Evolutionary conservation across 2,113 vertebrate genomes (phyloP).

Genomic region (Triplophysa siluroides): DNA sequence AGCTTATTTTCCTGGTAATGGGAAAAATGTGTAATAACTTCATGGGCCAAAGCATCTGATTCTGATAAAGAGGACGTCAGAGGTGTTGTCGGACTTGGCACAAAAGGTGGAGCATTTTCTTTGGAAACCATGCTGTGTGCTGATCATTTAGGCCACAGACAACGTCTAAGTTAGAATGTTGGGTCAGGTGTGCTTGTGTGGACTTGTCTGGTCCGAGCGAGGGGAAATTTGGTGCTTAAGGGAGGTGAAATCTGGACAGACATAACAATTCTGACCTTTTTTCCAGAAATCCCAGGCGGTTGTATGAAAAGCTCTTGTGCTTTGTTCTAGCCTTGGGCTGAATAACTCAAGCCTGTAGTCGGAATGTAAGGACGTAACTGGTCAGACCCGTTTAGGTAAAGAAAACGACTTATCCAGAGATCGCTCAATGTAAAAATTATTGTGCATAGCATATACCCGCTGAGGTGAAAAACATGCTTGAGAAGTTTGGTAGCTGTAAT

Average conservation of each 20-base stretch:
- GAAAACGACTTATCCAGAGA: background rate
- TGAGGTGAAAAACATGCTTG: background rate
- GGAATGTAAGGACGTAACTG: conserved; percentile 36
- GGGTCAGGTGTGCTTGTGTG: conserved; percentile 17
- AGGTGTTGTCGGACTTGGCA: too few relatives aligned
- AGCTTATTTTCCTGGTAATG: too few relatives aligned
- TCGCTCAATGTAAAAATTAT: background rate
- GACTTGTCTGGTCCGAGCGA: background rate
- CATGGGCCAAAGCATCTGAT: too few relatives aligned
- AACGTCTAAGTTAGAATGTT: background rate
- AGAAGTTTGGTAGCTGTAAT: background rate
- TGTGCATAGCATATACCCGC: background rate
- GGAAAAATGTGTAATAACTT: too few relatives aligned
- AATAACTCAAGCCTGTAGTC: background rate
- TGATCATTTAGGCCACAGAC: background rate
- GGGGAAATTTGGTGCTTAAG: background rate
- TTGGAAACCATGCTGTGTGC: conserved; percentile 17
- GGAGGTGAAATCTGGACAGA: background rate
- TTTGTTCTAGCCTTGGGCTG: conserved; percentile 1
- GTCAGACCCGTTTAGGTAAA: conserved; percentile 51
- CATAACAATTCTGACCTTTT: background rate
- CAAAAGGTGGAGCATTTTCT: background rate
- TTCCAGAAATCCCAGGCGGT: background rate
- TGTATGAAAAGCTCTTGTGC: conserved; percentile 9
- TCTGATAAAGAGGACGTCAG: too few relatives aligned